These are phyloP conservation scores for Drosophila rufa DNA, from an alignment of 1,140 invertebrate genomes.

Conservation along the genomic window DNA sequence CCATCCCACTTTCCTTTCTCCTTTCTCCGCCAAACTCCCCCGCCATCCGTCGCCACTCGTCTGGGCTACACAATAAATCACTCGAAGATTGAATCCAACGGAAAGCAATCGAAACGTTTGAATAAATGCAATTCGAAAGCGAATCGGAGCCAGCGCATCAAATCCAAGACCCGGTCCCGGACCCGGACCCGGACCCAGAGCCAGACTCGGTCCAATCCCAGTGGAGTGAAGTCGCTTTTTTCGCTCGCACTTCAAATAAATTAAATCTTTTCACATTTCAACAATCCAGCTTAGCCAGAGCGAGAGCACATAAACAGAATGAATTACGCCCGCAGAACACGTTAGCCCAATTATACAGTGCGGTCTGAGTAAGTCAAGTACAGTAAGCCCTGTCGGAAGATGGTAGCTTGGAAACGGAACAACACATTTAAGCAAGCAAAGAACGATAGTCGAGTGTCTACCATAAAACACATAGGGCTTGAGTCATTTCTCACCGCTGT, in stretches of 20 bases:
- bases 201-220: slow-evolving; percentile 25
- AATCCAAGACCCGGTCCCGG: slow-evolving; percentile 12
- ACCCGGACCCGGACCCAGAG: no score
- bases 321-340: slow-evolving; percentile 56
- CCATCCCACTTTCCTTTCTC: background rate
- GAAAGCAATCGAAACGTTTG: slow-evolving; percentile 79
- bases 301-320: slow-evolving; percentile 37
- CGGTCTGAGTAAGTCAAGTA: slow-evolving; percentile 1
- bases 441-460: no score
- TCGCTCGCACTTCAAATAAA: slow-evolving; percentile 73
- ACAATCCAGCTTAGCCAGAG: slow-evolving; percentile 44
- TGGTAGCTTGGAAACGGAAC: no score
- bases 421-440: background rate
- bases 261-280: slow-evolving; percentile 75
- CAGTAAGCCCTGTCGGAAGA: background rate
- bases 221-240: slow-evolving; percentile 53
- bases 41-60: slow-evolving; percentile 1
- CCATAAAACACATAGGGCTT: no score
- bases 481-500: no score
- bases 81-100: slow-evolving; percentile 67
- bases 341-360: slow-evolving; percentile 59
- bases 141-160: slow-evolving; percentile 60
- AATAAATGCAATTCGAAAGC: slow-evolving; percentile 73
- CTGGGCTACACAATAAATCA: slow-evolving; percentile 66
- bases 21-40: background rate